Evolutionary conservation across 2,888 invertebrate species (phyloP), one percentile per base, ranked within the genome.

Genomic region (Mythimna pallens): DNA sequence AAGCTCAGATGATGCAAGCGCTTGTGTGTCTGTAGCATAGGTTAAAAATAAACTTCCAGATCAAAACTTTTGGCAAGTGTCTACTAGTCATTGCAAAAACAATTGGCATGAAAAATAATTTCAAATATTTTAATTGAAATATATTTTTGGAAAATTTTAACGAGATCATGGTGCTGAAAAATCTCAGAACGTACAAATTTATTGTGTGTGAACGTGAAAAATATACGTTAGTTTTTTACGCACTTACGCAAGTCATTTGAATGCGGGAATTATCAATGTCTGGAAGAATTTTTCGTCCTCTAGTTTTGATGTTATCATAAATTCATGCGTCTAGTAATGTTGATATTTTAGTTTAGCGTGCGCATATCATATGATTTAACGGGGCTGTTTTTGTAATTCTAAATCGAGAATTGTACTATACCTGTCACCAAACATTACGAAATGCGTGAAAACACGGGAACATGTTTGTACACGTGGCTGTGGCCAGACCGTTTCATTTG

Each of bases 391-490:
- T 43, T 30, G 14, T 20, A 36, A n/a, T n/a, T 66, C 30, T 43
- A 57, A 50, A 22, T 66, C 20, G 30, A 80, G 12, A 17, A 61
- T 64, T 30, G 57, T 47, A 47, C 7, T 47, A 47, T 52, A 43
- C 14, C 25, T 76, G 65, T 70, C 68, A 61, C 59, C 20, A 43
- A 34, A 76, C 47, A 61, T 71, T 61, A 54, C 54, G 52, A 69
- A 59, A 54, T 54, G 67, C 40, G 63, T 65, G 66, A 71, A 79
- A 86, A 66, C 62, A 57, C 30, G 36, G 47, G 25, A 70, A 34
- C 25, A 63, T 86, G 85, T 86, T 87, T 79, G 80, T 68, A 66
- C 82, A 85, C 85, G 85, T 87, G 85, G 82, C 30, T 57, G 81
- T 80, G 81, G 75, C 43, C 62, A 65, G 63, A 61, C 52, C 50